These are phyloP conservation scores for Oeneis ivallda DNA, from an alignment of 2,888 invertebrate species.

Conservation along the genomic window DNA sequence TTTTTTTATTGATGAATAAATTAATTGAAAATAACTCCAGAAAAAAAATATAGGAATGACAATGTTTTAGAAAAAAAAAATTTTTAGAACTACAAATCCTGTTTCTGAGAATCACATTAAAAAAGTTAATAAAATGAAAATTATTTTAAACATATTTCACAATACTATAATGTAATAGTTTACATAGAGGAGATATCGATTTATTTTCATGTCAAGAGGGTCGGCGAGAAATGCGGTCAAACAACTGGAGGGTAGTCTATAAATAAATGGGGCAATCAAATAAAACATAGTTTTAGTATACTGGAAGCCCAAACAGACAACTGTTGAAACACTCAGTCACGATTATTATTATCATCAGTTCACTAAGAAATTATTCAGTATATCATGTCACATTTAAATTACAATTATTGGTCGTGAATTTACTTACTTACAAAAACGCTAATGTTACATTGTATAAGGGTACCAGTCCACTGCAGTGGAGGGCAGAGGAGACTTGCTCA, in stretches of 20 bases:
- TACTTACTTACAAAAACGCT: slow-evolving; percentile 70
- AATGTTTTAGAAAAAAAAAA: no score
- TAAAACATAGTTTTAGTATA: slow-evolving; percentile 65
- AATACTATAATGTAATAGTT: no score
- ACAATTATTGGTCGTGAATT: slow-evolving; percentile 81
- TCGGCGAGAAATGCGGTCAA: slow-evolving; percentile 25
- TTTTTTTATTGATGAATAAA: no score
- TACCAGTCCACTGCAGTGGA: no score
- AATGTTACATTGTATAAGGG: slow-evolving; percentile 53
- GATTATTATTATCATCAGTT: slow-evolving; percentile 76
- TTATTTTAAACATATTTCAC: no score
- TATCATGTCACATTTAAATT: slow-evolving; percentile 71
- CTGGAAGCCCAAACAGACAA: slow-evolving; percentile 80
- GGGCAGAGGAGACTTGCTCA: no score
- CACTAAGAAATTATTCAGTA: slow-evolving; percentile 72
- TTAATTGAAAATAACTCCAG: no score
- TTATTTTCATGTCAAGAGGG: slow-evolving; percentile 27
- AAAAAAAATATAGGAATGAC: no score
- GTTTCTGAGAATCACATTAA: no score
- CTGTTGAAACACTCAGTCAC: slow-evolving; percentile 77
- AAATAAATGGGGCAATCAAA: slow-evolving; percentile 56
- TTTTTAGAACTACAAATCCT: no score
- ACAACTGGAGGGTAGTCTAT: slow-evolving; percentile 35
- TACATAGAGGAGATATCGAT: no score
- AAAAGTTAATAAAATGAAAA: no score